Base-by-base conservation (phyloP, 2,113 vertebrate genomes). In the Rhagologus leucostigma region DNA sequence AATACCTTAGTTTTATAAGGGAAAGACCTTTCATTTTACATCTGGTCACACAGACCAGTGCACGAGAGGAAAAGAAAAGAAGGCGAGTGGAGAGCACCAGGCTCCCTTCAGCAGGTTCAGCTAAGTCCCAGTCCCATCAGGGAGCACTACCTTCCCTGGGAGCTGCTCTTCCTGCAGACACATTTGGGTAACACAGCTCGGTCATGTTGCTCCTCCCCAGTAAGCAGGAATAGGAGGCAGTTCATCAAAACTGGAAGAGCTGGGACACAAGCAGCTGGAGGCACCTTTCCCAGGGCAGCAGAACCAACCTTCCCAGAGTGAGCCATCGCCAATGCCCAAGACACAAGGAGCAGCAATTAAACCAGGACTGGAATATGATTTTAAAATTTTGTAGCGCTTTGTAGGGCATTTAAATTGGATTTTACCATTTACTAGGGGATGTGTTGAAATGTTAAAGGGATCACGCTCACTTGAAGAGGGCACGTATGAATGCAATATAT, bases 241-340 rank as follows among this genome's bases (percentile, higher is more conserved):
- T 39, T 32, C 44, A 57, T 33, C 14, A 53, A 64, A 64, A 55
- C 39, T 35, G 69, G 4, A 44, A 7, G 32, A 71, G 53, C 5
- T 27, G 53, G 52, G 91, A 73, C 64, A 59, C 9, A 15, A 33
- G 64, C 44, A 86, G 55, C 42, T 18, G 39, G 27, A 77, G 13
- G 16, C 53, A 37, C 11, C 50, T 70, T 47, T 65, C 55, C 57
- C n/a, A 12, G 29, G 35, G 22, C 33, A 62, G 50, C 46, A 75
- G 56, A 69, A 47, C 19, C 30, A 6, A 23, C 9, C 22, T 11
- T 39, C 47, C 35, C 37, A 18, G 41, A 39, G 22, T 22, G 37
- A 35, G 29, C 37, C 22, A 8, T 33, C 1, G 0, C 7, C n/a
- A 22, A 7, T 1, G 18, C 62, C 46, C 1, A 0, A 32, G 49